phyloP scores from a whole-genome alignment of 2,113 vertebrate genomes.

The Kryptolebias marmoratus region DNA sequence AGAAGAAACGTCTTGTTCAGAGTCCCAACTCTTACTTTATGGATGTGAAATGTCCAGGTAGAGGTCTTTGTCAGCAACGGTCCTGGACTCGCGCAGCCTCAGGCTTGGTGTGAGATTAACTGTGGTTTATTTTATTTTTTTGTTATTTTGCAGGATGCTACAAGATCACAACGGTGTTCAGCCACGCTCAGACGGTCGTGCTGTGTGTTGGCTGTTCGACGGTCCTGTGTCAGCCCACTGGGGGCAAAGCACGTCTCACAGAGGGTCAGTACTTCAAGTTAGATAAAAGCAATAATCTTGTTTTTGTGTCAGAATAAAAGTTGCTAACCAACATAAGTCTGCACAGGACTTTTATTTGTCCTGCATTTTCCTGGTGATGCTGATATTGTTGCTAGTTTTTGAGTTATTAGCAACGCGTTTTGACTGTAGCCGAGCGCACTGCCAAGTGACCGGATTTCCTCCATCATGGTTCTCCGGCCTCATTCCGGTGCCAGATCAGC shows the following conservation, averaged over 20 bases:
- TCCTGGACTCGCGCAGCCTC: too few relatives aligned
- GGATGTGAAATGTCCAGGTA: slow-evolving; percentile 93
- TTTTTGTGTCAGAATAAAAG: too few relatives aligned
- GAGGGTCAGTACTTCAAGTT: slow-evolving; percentile 75
- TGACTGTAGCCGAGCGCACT: slow-evolving; percentile 54
- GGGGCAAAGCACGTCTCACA: slow-evolving; percentile 86
- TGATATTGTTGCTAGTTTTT: too few relatives aligned
- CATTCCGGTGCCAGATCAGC: slow-evolving; percentile 76
- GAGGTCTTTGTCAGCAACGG: too few relatives aligned
- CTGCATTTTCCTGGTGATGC: too few relatives aligned
- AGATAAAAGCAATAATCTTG: too few relatives aligned
- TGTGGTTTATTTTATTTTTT: neutral
- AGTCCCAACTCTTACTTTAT: slow-evolving; percentile 94
- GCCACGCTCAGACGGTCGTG: slow-evolving; percentile 85
- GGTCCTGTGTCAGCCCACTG: slow-evolving; percentile 85
- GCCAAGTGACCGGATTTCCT: slow-evolving; percentile 73
- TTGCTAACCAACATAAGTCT: too few relatives aligned
- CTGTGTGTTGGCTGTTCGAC: slow-evolving; percentile 85
- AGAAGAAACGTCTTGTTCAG: slow-evolving; percentile 93
- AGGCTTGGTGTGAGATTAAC: neutral
- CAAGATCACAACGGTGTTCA: slow-evolving; percentile 87
- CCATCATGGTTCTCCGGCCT: slow-evolving; percentile 61
- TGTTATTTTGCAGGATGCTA: slow-evolving; percentile 79
- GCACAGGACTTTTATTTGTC: too few relatives aligned
- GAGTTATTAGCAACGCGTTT: neutral